Evolutionary conservation across 2,113 vertebrate species (phyloP), one percentile per base, ranked within the genome.

Genomic region (Piliocolobus tephrosceles): DNA sequence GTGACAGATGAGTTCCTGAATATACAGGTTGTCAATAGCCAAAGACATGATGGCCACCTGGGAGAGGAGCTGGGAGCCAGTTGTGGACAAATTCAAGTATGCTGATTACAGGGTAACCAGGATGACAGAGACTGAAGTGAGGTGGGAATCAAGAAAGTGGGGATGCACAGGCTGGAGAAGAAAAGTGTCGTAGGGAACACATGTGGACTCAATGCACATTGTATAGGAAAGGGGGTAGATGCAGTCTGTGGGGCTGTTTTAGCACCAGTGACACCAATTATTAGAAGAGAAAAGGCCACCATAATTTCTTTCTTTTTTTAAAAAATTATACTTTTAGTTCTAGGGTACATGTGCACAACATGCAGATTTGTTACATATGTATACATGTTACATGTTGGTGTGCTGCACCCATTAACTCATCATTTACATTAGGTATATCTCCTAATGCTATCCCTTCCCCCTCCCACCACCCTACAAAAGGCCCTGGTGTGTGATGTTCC

Each of bases 151-250:
- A 58, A 76, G 64, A 83, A 61, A 10, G 20, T 8, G 43, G 57
- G 16, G 72, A n/a, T 3, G 12, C 6, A 8, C 1, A 68, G 81
- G 23, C 12, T 3, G 25, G 38, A 72, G 73, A 43, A 32, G 43
- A 38, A 17, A 47, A 4, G 23, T 18, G 0, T 80, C 35, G 1
- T 1, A 47, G 55, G 30, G 7, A 27, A 27, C 11, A 25, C 1
- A 20, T 14, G 78, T 5, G 0, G 40, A 40, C 35, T 4, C 16
- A 38, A 22, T 47, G 43, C 16, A 32, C n/a, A 3, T 1, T 27
- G 6, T 30, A 8, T 10, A 57, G 73, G 43, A 58, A 35, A 57
- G 27, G 30, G n/a, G 79, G 68, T 35, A 61, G 73, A 25, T 12
- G 11, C 2, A 7, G 20, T 18, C 80, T 38, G 1, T 5, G 35